Evolutionary conservation across 2,797 vertebrate genomes (phyloP).

Genomic region (Hoplostethus atlanticus): DNA sequence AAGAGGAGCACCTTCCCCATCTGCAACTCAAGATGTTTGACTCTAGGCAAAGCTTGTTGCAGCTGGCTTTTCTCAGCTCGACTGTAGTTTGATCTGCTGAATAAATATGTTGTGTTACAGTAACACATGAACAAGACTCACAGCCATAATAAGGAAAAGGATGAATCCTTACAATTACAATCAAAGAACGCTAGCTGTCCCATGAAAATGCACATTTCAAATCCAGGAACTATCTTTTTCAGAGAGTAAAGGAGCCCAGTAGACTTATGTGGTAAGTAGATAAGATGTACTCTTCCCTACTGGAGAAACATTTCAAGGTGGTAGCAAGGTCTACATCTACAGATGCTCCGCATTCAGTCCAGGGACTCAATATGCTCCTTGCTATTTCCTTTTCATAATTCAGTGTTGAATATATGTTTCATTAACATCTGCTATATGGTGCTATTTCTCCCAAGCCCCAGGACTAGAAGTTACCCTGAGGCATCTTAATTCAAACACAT

Average conservation of each 20-base stretch:
- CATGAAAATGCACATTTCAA: constrained; percentile 32
- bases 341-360: constrained; percentile 24
- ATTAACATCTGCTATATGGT: constrained; percentile 67
- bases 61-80: constrained; percentile 67
- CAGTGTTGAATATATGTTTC: constrained; percentile 67
- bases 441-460: constrained; percentile 28
- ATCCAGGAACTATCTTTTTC: constrained; percentile 2
- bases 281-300: constrained; percentile 12
- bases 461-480: constrained; percentile 54
- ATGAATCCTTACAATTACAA: not conserved
- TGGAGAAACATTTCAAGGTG: constrained; percentile 19
- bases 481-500: constrained; percentile 61
- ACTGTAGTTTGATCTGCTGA: constrained; percentile 62
- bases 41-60: constrained; percentile 57
- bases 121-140: constrained; percentile 47
- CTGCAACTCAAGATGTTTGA: constrained; percentile 75
- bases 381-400: constrained; percentile 55
- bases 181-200: not conserved
- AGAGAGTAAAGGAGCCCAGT: not conserved
- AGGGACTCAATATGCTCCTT: constrained; percentile 16
- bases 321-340: constrained; percentile 11
- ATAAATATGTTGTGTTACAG: constrained; percentile 52
- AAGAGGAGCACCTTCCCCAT: constrained; percentile 59
- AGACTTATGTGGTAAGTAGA: not conserved
- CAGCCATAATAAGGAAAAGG: constrained; percentile 1